A percentile compares a stretch with the other conserved stretches of the same genome.
Conservation (phyloP, 1,140 invertebrate genomes). For the Tetramorium alpestre region DNA sequence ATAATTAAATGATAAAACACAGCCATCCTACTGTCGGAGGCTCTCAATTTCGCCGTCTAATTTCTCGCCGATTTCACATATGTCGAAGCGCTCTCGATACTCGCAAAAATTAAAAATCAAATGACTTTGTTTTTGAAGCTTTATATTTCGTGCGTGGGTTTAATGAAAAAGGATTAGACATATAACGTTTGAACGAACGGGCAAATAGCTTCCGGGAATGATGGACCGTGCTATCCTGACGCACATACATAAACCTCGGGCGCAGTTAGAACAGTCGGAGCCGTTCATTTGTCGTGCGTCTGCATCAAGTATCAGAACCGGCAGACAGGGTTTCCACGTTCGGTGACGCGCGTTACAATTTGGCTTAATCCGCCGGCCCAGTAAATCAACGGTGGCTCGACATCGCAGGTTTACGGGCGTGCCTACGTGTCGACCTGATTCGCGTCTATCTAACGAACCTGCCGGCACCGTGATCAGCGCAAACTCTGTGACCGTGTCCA, state of each 20-base stretch:
- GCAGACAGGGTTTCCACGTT: constrained; percentile 16
- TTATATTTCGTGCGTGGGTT: background rate
- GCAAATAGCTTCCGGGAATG: constrained; percentile 33
- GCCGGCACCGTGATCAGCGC: constrained; percentile 26
- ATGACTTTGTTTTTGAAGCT: background rate
- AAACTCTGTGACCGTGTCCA: constrained; percentile 13
- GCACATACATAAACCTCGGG: constrained; percentile 27
- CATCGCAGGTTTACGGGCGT: constrained; percentile 51
- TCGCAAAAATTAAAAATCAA: background rate
- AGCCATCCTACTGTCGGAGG: background rate
- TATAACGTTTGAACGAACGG: background rate
- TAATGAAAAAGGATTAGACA: background rate
- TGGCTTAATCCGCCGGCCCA: constrained; percentile 51
- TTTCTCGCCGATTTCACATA: background rate
- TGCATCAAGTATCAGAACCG: constrained; percentile 48
- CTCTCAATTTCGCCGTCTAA: background rate
- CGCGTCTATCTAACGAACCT: constrained; percentile 58
- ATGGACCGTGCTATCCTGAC: background rate
- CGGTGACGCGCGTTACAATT: constrained; percentile 57
- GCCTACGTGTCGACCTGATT: constrained; percentile 58
- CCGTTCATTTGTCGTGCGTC: constrained; percentile 56
- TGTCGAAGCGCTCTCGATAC: background rate
- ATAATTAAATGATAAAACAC: background rate
- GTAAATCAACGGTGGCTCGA: constrained; percentile 52
- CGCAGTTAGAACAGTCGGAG: constrained; percentile 6